Evolutionary conservation across 2,113 vertebrate genomes (phyloP).

Genomic region (Martes martes): DNA sequence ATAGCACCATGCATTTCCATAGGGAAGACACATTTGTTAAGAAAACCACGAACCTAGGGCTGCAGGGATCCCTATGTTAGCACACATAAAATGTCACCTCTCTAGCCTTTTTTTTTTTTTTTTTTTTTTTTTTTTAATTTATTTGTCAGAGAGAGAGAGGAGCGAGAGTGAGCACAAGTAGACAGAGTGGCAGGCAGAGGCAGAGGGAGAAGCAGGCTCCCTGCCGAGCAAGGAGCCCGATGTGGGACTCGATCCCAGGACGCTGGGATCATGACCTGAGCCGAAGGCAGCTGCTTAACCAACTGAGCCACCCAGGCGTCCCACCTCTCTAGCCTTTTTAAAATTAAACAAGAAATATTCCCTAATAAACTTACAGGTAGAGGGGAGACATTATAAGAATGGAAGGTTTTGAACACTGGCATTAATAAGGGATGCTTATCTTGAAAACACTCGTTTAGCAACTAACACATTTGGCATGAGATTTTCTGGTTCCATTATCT

Average conservation of each 20-base stretch:
- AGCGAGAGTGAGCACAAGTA: no score
- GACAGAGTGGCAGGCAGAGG: no score
- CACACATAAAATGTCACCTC: neutral
- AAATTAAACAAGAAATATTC: neutral
- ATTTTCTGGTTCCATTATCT: neutral
- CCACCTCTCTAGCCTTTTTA: neutral
- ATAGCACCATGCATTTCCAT: neutral
- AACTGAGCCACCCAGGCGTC: no score
- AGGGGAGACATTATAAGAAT: neutral
- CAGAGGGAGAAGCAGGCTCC: no score
- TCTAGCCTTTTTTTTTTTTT: neutral
- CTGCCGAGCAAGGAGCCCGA: no score
- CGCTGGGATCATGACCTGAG: no score
- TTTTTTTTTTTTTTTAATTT: no score
- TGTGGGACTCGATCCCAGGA: no score
- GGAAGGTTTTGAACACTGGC: neutral
- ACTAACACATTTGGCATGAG: neutral
- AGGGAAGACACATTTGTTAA: neutral
- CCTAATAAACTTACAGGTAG: neutral
- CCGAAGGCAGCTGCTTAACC: no score
- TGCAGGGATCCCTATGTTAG: neutral
- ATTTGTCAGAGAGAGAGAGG: no score
- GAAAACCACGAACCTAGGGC: neutral
- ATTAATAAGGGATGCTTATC: neutral
- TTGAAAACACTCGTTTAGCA: neutral